phyloP scores from a whole-genome alignment of 2,113 vertebrate genomes.

The Pavo muticus region DNA sequence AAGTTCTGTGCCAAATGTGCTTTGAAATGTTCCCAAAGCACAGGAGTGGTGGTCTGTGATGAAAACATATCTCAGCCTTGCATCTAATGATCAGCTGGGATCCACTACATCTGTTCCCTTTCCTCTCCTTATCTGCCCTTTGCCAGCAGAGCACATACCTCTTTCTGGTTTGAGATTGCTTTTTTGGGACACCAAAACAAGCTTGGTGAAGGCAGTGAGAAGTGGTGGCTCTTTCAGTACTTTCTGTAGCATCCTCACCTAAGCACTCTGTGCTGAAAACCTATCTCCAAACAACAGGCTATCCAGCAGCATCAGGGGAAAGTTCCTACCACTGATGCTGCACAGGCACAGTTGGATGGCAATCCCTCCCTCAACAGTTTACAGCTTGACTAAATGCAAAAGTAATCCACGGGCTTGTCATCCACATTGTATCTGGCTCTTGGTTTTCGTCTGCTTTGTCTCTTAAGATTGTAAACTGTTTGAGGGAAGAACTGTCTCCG shows the following conservation, averaged over 20 bases:
- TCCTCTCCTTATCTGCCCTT: neutral
- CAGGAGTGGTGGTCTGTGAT: neutral
- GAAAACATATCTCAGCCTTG: neutral
- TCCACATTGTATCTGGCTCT: constrained; percentile 46
- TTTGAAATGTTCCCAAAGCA: constrained; percentile 31
- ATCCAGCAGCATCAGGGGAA: neutral
- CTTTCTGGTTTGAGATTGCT: constrained; percentile 17
- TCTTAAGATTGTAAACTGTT: constrained; percentile 59
- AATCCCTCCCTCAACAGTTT: constrained; percentile 36
- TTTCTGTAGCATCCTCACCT: neutral
- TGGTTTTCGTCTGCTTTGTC: constrained; percentile 56
- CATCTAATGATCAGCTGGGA: neutral
- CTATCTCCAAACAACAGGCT: neutral
- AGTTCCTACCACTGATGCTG: constrained; percentile 38
- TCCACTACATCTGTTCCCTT: constrained; percentile 1
- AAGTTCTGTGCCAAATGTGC: neutral
- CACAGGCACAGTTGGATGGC: constrained; percentile 28
- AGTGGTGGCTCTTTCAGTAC: neutral
- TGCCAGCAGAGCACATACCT: neutral
- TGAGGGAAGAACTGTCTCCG: constrained; percentile 57
- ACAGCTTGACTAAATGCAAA: constrained; percentile 42
- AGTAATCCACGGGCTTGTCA: constrained; percentile 53
- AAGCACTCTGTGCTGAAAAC: neutral
- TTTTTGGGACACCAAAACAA: neutral
- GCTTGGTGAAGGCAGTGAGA: neutral